Percentiles rank a stretch among this genome's conserved stretches.
Conservation (phyloP, 2,113 vertebrate genomes). For the Grammomys dolichurus region DNA sequence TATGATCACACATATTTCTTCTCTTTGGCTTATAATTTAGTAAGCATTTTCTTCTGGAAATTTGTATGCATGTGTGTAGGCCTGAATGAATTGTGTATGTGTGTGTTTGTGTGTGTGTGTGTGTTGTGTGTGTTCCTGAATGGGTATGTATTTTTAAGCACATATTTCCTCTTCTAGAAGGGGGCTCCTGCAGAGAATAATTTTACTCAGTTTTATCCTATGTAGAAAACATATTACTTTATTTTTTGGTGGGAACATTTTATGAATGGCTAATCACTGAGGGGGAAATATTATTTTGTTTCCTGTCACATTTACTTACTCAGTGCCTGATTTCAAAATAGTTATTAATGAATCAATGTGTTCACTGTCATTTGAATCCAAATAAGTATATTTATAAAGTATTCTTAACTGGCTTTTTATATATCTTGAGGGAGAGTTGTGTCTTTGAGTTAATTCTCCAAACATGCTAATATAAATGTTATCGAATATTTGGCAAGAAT, state of each 20-base stretch:
- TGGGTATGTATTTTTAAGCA: neutral
- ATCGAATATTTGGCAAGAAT: slow-evolving; percentile 26
- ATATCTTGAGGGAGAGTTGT: slow-evolving; percentile 56
- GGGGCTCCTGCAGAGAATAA: neutral
- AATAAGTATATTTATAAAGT: slow-evolving; percentile 56
- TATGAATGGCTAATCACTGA: neutral
- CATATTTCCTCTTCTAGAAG: neutral
- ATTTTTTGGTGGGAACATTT: neutral
- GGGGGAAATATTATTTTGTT: slow-evolving; percentile 14
- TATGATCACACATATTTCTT: neutral
- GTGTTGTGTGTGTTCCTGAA: neutral
- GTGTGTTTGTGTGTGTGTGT: neutral
- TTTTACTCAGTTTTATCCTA: neutral
- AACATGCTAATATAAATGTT: slow-evolving; percentile 53
- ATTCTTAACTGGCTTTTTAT: slow-evolving; percentile 59
- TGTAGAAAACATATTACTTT: neutral
- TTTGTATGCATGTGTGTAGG: neutral
- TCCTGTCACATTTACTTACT: slow-evolving; percentile 59
- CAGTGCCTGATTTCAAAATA: slow-evolving; percentile 49
- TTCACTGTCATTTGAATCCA: slow-evolving; percentile 43
- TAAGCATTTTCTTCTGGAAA: neutral
- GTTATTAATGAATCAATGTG: slow-evolving; percentile 54
- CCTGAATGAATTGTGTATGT: no score
- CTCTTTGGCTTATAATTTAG: neutral
- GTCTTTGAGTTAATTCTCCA: slow-evolving; percentile 44